Evolutionary conservation across 1,140 invertebrate genomes (phyloP).

Genomic region (Trichogramma pretiosum): DNA sequence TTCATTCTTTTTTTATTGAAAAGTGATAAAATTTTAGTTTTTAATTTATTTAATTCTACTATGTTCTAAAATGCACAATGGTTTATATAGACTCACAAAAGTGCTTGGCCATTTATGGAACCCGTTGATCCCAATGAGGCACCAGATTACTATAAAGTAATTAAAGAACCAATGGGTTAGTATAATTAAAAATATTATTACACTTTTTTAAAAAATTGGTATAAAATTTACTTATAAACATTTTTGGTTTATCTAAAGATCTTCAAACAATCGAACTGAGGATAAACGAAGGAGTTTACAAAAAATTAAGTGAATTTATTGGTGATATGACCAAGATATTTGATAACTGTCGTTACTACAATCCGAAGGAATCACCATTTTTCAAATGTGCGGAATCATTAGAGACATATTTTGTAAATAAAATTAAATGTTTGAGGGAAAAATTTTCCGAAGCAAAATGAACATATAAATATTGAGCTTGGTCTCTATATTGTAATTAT

Average conservation of each 20-base stretch:
- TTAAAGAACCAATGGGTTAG: conserved; percentile 97
- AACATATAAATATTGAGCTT: conserved; percentile 21
- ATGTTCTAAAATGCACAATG: conserved; percentile 10
- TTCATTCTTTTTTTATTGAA: conserved; percentile 1
- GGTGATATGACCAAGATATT: conserved; percentile 97
- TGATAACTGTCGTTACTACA: conserved; percentile 96
- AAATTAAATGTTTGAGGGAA: conserved; percentile 76
- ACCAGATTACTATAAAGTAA: conserved; percentile 94
- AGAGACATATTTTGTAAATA: conserved; percentile 91
- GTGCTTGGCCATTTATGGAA: conserved; percentile 94
- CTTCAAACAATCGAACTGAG: conserved; percentile 85
- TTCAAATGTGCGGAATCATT: conserved; percentile 90
- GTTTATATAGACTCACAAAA: conserved; percentile 64
- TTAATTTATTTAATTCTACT: too few species aligned
- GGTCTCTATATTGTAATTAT: conserved; percentile 20
- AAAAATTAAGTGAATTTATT: conserved; percentile 86
- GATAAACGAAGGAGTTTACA: conserved; percentile 75
- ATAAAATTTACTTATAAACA: too few species aligned
- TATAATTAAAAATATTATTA: conserved; percentile 13
- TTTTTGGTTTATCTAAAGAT: conserved; percentile 59
- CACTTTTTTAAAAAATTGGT: conserved; percentile 9
- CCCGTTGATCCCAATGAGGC: conserved; percentile 91
- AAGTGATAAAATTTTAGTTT: background rate
- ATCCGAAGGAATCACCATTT: conserved; percentile 89
- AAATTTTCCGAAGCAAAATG: conserved; percentile 58